Conservation (phyloP, 2,888 invertebrate genomes). For the Archips crataeganus region DNA sequence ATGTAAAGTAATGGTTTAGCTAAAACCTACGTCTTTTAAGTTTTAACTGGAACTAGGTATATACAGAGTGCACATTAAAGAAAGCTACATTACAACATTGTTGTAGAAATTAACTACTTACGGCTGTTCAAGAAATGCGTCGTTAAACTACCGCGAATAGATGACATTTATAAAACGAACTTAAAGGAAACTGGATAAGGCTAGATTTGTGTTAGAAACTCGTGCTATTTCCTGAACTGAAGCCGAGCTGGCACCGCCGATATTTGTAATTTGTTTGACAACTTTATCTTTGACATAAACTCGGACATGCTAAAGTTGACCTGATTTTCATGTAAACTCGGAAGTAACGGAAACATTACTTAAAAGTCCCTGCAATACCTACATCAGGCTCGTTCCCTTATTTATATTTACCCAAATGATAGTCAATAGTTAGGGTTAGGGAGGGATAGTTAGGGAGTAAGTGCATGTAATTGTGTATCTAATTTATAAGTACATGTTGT, state of each 20-base stretch:
- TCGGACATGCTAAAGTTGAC: not conserved
- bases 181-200: constrained; percentile 4
- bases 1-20: constrained; percentile 13
- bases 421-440: no score
- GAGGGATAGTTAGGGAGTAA: no score
- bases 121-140: constrained; percentile 12
- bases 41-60: constrained; percentile 14
- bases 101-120: constrained; percentile 18
- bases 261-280: constrained; percentile 9
- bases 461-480: no score
- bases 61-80: constrained; percentile 27
- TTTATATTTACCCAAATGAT: not conserved
- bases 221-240: not conserved
- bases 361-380: not conserved
- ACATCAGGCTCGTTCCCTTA: not conserved
- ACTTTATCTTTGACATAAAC: constrained; percentile 14
- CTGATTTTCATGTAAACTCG: not conserved
- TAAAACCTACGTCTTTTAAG: constrained; percentile 6
- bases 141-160: not conserved
- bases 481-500: no score
- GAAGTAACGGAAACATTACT: not conserved
- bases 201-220: constrained; percentile 7
- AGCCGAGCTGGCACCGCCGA: not conserved
- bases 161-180: not conserved
- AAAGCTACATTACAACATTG: constrained; percentile 19